A percentile compares a stretch with the other conserved stretches of the same genome.
Evolutionary conservation across 1,140 invertebrate genomes (phyloP).

Genomic region (Drosophila erecta): DNA sequence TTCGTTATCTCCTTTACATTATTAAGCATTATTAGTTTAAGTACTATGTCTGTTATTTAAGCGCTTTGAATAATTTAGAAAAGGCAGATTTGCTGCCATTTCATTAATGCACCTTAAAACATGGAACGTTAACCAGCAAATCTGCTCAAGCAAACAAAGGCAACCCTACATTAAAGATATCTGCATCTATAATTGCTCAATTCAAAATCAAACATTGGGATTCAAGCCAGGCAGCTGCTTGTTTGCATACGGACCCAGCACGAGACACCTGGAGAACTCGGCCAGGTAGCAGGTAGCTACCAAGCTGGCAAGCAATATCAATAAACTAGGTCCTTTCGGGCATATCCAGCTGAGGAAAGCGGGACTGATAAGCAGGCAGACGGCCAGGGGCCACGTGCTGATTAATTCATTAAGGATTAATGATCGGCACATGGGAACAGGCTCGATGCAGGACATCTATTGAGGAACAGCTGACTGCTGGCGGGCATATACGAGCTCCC

Average conservation of each 20-base stretch:
- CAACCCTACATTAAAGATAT: conserved; percentile 16
- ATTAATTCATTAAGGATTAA: conserved; percentile 81
- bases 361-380: background rate
- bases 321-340: conserved; percentile 13
- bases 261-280: conserved; percentile 32
- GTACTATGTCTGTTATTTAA: background rate
- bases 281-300: conserved; percentile 21
- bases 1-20: no score
- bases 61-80: background rate
- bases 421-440: conserved; percentile 28
- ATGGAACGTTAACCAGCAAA: conserved; percentile 2
- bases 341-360: conserved; percentile 8
- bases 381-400: conserved; percentile 55
- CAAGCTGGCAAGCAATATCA: conserved; percentile 24
- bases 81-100: background rate
- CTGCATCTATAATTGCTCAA: conserved; percentile 40
- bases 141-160: conserved; percentile 4
- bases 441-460: conserved; percentile 45
- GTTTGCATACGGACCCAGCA: conserved; percentile 10
- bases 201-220: conserved; percentile 38
- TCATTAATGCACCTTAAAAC: conserved; percentile 27
- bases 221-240: conserved; percentile 29
- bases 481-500: conserved; percentile 54
- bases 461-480: conserved; percentile 54
- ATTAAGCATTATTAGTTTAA: background rate